phyloP scores from a whole-genome alignment of 2,888 invertebrate species.

The Campopleginae sp. region DNA sequence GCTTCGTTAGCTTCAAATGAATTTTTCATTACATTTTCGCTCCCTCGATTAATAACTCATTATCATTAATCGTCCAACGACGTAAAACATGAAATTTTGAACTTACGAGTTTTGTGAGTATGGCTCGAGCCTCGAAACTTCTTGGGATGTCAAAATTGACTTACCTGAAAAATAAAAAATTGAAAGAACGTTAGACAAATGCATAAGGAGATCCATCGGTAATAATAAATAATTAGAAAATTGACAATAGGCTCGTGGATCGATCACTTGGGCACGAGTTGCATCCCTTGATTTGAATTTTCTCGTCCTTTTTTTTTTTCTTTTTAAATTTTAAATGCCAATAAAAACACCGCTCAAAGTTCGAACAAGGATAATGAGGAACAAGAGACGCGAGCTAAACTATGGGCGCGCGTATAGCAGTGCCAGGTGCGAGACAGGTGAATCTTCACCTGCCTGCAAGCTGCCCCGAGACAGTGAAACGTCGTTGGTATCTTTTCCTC shows the following conservation, averaged over 20 bases:
- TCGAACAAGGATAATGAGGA: slow-evolving; percentile 17
- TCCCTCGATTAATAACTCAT: not conserved
- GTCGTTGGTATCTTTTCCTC: slow-evolving; percentile 61
- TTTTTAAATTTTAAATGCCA: not conserved
- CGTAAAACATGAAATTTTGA: not conserved
- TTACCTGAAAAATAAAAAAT: slow-evolving; percentile 55
- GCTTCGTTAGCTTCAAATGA: not conserved
- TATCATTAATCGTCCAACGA: not conserved
- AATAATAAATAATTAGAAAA: not conserved
- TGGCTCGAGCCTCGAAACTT: not conserved
- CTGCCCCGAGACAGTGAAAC: slow-evolving; percentile 71
- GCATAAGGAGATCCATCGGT: not conserved
- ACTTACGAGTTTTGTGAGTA: not conserved
- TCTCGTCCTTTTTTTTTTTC: not conserved
- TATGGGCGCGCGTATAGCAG: slow-evolving; percentile 31
- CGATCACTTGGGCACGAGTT: not conserved
- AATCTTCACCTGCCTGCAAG: slow-evolving; percentile 81
- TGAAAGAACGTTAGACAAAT: not conserved
- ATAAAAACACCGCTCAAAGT: not conserved
- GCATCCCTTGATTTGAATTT: not conserved
- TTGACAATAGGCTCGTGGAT: not conserved
- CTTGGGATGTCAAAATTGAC: slow-evolving; percentile 6
- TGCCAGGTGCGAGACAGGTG: slow-evolving; percentile 82
- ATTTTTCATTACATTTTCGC: not conserved
- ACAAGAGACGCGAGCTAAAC: slow-evolving; percentile 35